Percentiles rank a stretch among this genome's conserved stretches.
Evolutionary conservation across 2,888 invertebrate genomes (phyloP).

Genomic region (Drosophila barbarae): DNA sequence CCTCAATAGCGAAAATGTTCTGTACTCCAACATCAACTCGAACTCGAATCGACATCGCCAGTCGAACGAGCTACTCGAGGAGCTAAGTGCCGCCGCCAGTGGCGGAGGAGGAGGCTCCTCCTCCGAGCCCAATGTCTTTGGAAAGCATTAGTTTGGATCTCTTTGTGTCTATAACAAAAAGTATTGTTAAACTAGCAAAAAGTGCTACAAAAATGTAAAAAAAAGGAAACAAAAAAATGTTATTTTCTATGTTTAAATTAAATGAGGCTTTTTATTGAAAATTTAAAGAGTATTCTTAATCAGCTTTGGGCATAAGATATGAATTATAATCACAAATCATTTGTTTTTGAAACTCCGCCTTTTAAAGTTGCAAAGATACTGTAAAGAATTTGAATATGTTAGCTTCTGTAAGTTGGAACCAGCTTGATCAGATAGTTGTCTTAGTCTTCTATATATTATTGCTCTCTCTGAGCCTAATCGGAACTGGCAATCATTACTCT

Average conservation of each 20-base stretch:
- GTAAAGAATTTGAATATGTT: too few species aligned
- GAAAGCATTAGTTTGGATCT: constrained; percentile 50
- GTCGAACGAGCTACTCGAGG: constrained; percentile 76
- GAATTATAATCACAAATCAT: too few species aligned
- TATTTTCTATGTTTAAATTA: constrained; percentile 11
- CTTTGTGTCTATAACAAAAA: constrained; percentile 7
- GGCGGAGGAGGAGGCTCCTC: constrained; percentile 36
- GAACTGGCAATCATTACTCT: neutral
- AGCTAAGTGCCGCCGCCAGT: constrained; percentile 57
- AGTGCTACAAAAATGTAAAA: constrained; percentile 71
- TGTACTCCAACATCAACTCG: constrained; percentile 45
- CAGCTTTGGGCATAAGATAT: neutral
- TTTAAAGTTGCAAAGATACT: too few species aligned
- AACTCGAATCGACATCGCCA: constrained; percentile 76
- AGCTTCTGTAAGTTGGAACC: neutral
- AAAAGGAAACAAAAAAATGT: constrained; percentile 40
- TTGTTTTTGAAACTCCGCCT: too few species aligned
- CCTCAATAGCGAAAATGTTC: constrained; percentile 54
- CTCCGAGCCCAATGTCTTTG: constrained; percentile 67
- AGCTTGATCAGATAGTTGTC: neutral
- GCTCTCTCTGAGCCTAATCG: neutral
- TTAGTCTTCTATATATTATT: neutral
- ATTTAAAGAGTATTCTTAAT: neutral
- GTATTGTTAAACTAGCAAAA: constrained; percentile 59
- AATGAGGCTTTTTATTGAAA: constrained; percentile 7